Conservation (phyloP, 2,113 vertebrate species). For the Isichthys henryi region DNA sequence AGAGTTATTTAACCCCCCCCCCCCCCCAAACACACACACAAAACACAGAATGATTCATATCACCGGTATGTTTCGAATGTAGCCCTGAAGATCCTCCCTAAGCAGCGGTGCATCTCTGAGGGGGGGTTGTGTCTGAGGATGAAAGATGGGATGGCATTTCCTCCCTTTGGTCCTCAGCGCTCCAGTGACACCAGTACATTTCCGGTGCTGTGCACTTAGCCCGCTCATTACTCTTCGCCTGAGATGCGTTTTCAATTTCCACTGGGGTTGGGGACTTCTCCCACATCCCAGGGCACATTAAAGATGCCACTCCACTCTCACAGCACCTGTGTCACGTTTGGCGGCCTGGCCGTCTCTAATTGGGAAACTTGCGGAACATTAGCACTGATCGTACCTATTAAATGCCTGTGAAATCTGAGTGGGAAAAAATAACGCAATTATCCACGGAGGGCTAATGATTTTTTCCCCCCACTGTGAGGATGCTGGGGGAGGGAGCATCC, state of each 20-base stretch:
- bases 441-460: conserved; percentile 24
- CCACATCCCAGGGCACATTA: background rate
- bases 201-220: conserved; percentile 25
- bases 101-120: background rate
- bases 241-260: background rate
- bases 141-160: background rate
- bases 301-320: background rate
- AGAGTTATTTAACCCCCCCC: background rate
- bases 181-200: background rate
- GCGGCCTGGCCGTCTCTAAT: conserved; percentile 23
- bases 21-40: background rate
- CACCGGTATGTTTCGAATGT: background rate
- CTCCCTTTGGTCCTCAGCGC: background rate
- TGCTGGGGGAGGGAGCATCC: background rate
- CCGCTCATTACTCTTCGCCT: conserved; percentile 39
- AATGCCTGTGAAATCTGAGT: conserved; percentile 37
- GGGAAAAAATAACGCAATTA: conserved; percentile 27
- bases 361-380: conserved; percentile 33
- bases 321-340: background rate
- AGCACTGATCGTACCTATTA: conserved; percentile 34
- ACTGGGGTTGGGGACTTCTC: background rate
- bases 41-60: background rate
- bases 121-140: background rate
- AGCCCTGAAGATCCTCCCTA: background rate
- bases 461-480: background rate